Evolutionary conservation across 2,797 vertebrate genomes (phyloP).

Genomic region (Phrynocephalus forsythii): DNA sequence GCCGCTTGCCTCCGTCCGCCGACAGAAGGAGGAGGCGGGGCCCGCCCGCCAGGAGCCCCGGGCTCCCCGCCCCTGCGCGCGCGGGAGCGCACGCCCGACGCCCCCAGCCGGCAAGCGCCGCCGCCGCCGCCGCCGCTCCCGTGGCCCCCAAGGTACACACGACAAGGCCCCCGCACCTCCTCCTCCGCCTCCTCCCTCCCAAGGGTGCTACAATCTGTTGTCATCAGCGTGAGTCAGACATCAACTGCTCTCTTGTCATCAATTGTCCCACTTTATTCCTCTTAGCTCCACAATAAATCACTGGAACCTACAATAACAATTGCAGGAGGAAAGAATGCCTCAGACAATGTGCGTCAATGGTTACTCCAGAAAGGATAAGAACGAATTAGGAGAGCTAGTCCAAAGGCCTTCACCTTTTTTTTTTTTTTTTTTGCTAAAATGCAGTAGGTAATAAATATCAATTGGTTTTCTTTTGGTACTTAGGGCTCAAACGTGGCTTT

Average conservation of each 20-base stretch:
- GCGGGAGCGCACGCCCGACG: no score
- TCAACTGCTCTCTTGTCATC: constrained; percentile 2
- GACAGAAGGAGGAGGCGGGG: no score
- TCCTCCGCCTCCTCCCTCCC: no score
- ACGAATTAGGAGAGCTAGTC: not conserved
- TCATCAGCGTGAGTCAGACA: constrained; percentile 15
- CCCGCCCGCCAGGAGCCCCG: no score
- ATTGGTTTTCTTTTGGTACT: not conserved
- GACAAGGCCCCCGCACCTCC: no score
- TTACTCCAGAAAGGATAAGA: not conserved
- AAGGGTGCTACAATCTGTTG: constrained; percentile 16
- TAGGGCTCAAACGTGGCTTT: not conserved
- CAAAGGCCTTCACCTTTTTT: not conserved
- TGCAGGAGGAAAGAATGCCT: not conserved
- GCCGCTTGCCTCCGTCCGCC: no score
- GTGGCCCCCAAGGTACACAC: no score
- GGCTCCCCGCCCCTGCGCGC: no score
- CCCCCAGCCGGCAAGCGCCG: no score
- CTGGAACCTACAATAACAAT: not conserved
- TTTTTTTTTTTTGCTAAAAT: not conserved
- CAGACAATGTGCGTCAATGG: not conserved
- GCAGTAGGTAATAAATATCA: not conserved
- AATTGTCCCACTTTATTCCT: not conserved
- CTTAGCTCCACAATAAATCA: not conserved
- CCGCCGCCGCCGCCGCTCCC: no score